Percentiles rank a stretch among this genome's conserved stretches.
Evolutionary conservation across 2,888 invertebrate genomes (phyloP).

Genomic region (Ormyrus pomaceus): DNA sequence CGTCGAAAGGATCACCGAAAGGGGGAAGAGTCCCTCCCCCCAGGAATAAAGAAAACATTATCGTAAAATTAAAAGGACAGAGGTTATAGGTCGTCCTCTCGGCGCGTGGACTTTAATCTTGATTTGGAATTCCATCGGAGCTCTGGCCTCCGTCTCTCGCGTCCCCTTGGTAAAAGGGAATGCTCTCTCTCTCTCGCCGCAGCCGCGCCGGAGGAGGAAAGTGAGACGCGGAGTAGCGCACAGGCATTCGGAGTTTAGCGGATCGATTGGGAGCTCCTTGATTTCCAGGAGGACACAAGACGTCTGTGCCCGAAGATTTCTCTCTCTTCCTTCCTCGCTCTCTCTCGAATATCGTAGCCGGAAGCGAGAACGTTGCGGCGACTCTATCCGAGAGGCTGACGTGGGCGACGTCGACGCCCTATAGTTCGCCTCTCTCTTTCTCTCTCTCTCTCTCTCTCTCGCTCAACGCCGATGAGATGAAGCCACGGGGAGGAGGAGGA

Average conservation of each 20-base stretch:
- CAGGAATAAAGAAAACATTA: conserved; percentile 43
- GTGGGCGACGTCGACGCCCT: conserved; percentile 33
- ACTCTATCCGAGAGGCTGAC: conserved; percentile 41
- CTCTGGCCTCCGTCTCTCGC: conserved; percentile 21
- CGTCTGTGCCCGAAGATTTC: conserved; percentile 17
- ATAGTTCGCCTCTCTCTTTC: background rate
- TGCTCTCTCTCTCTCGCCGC: background rate
- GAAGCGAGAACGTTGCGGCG: conserved; percentile 61
- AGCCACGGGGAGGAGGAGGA: background rate
- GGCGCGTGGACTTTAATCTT: conserved; percentile 49
- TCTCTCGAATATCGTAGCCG: conserved; percentile 58
- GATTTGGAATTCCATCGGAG: conserved; percentile 48
- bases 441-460: conserved; percentile 11
- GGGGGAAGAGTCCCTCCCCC: conserved; percentile 7
- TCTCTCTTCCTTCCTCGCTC: background rate
- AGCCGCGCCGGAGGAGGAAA: background rate
- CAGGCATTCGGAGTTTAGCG: conserved; percentile 12
- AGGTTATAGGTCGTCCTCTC: conserved; percentile 3
- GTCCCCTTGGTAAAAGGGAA: background rate
- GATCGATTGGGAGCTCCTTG: conserved; percentile 60
- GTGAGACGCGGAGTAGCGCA: background rate
- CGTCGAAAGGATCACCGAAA: conserved; percentile 22
- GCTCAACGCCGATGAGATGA: background rate
- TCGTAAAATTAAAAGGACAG: conserved; percentile 48
- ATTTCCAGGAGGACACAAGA: conserved; percentile 57